Evolutionary conservation across 2,113 vertebrate genomes (phyloP).

Genomic region (Mustela lutreola): DNA sequence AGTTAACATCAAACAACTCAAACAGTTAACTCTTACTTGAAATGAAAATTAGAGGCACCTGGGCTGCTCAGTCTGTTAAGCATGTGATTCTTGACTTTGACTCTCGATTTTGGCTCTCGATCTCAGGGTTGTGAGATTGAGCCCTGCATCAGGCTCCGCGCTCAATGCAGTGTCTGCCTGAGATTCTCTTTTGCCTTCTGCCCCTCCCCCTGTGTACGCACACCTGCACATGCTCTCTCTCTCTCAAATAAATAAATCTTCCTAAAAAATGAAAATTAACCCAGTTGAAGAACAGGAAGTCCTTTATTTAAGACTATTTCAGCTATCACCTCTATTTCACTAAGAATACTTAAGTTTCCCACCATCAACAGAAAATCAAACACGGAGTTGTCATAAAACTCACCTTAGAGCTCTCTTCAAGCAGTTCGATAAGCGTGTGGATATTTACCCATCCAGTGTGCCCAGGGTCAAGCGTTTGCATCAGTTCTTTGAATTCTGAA

Average conservation of each 20-base stretch:
- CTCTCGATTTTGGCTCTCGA: no score
- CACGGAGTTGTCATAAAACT: not conserved
- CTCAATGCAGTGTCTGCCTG: not conserved
- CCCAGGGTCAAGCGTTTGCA: conserved; percentile 80
- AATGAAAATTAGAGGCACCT: no score
- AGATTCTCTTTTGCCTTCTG: not conserved
- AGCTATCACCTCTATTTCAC: not conserved
- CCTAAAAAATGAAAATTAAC: not conserved
- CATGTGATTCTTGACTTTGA: no score
- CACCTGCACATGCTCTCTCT: not conserved
- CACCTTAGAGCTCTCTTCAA: conserved; percentile 73
- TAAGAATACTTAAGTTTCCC: not conserved
- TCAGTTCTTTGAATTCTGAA: conserved; percentile 83
- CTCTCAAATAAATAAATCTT: not conserved
- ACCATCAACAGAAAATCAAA: fast-evolving
- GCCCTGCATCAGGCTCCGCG: not conserved
- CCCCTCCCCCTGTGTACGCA: not conserved
- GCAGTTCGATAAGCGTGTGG: conserved; percentile 59
- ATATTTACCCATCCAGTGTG: conserved; percentile 61
- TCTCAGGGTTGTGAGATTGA: no score
- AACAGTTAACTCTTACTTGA: no score
- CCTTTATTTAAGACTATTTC: not conserved
- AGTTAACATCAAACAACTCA: not conserved
- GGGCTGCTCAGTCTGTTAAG: no score
- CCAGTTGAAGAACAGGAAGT: not conserved